phyloP scores from a whole-genome alignment of 2,113 vertebrate species.

The Tenrec ecaudatus region DNA sequence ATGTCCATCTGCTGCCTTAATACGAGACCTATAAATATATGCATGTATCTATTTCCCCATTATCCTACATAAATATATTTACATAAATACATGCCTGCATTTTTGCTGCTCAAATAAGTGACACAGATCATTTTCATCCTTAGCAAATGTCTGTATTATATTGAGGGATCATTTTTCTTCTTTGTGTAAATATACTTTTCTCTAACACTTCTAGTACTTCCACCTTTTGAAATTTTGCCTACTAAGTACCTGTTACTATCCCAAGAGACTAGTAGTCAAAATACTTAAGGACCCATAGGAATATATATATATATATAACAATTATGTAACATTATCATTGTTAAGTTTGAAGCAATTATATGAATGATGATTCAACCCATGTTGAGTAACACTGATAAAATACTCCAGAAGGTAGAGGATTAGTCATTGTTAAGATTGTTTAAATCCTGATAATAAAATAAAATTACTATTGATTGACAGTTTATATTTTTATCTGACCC shows the following conservation, averaged over 20 bases:
- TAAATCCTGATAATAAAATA: conserved; percentile 4
- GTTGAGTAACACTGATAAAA: background rate
- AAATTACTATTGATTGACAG: background rate
- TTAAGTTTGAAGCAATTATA: background rate
- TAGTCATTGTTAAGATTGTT: background rate
- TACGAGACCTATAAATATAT: no score
- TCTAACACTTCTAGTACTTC: background rate
- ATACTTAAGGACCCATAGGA: background rate
- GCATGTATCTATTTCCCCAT: no score
- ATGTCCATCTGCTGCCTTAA: no score
- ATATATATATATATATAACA: background rate
- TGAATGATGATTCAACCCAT: background rate
- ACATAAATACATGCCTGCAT: no score
- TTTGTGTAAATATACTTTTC: background rate
- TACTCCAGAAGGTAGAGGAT: background rate
- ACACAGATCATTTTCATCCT: conserved; percentile 22
- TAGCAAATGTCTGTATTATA: background rate
- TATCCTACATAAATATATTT: no score
- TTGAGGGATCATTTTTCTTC: background rate
- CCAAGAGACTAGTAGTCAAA: background rate
- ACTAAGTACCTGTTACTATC: background rate
- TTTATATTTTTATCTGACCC: background rate
- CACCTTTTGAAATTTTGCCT: background rate
- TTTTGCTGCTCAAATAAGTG: background rate
- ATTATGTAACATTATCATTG: no score